phyloP scores from a whole-genome alignment of 1,140 invertebrate species.

The Drosophila hydei region DNA sequence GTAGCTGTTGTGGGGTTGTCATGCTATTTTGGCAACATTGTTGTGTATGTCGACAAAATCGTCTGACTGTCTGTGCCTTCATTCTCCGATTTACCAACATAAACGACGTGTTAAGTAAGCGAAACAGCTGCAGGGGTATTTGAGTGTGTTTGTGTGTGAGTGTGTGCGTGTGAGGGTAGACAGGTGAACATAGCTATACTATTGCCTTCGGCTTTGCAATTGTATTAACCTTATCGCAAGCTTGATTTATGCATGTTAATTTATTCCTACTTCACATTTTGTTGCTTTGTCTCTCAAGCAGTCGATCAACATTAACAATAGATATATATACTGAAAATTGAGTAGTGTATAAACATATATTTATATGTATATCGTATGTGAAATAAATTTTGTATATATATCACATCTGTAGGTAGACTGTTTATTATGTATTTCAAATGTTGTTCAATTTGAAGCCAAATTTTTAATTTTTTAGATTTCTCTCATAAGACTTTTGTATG shows the following conservation, averaged over 20 bases:
- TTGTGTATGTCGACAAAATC: constrained; percentile 61
- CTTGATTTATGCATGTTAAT: constrained; percentile 73
- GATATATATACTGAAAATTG: constrained; percentile 22
- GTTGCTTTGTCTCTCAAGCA: constrained; percentile 24
- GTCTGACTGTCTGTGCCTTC: constrained; percentile 49
- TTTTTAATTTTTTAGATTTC: too few species aligned
- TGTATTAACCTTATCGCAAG: constrained; percentile 71
- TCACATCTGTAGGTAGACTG: too few species aligned
- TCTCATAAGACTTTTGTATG: too few species aligned
- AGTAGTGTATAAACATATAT: too few species aligned
- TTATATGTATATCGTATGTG: not conserved
- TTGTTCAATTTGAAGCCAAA: too few species aligned
- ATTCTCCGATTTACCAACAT: constrained; percentile 46
- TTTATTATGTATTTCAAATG: too few species aligned
- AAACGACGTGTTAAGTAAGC: constrained; percentile 70
- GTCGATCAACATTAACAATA: constrained; percentile 39
- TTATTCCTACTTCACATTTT: constrained; percentile 22
- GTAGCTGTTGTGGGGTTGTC: constrained; percentile 56
- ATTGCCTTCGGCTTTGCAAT: constrained; percentile 41
- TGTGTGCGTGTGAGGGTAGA: not conserved
- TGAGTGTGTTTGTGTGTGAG: not conserved
- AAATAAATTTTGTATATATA: too few species aligned
- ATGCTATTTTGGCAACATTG: constrained; percentile 77
- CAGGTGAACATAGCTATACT: constrained; percentile 13
- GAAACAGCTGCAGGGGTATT: constrained; percentile 19